Evolutionary conservation across 2,888 invertebrate genomes (phyloP), one percentile per base, ranked within the genome.

Genomic region (Nymphalis polychloros): DNA sequence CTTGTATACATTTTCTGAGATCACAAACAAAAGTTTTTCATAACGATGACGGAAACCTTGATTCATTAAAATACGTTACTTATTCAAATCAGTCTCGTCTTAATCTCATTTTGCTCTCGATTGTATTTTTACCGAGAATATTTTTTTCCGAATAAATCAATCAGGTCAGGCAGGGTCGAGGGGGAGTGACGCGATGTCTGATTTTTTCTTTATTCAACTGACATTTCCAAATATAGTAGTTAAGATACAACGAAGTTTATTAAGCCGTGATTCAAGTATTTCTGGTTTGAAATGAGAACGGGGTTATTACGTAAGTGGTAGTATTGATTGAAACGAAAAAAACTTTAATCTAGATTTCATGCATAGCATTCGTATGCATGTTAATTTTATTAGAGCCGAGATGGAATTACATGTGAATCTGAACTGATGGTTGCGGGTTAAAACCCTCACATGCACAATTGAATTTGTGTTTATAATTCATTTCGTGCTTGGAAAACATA

Each of bases 221-320:
- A 69, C 68, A 74, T 74, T 72, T 71, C 69, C 64, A 69, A 67
- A 66, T 71, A 74, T 70, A 69, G 71, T 59, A 69, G 71, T 59
- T 31, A 59, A 67, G 31, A 19, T 50, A 59, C 23, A 64, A 52
- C 49, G 53, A 67, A 66, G 31, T 68, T 67, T 71, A 69, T 72
- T 63, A 63, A 48, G 62, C 52, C 55, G 57, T 55, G 67, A 55
- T 61, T 68, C 67, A 60, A 63, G 71, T 71, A 71, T 72, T 72
- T 70, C 68, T 69, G 64, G 71, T 72, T 67, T 55, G 68, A 31
- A 68, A 67, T 49, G 66, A 68, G 70, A 68, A 69, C 70, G 53
- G 55, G 63, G 62, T 68, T 67, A 67, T 61, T 64, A 66, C 60
- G 63, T 59, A 66, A 69, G 53, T n/a, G 52, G 31, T 27, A 41